These are phyloP conservation scores for Phrynocephalus vlangalii DNA, from an alignment of 2,797 vertebrate genomes.

Conservation along the genomic window DNA sequence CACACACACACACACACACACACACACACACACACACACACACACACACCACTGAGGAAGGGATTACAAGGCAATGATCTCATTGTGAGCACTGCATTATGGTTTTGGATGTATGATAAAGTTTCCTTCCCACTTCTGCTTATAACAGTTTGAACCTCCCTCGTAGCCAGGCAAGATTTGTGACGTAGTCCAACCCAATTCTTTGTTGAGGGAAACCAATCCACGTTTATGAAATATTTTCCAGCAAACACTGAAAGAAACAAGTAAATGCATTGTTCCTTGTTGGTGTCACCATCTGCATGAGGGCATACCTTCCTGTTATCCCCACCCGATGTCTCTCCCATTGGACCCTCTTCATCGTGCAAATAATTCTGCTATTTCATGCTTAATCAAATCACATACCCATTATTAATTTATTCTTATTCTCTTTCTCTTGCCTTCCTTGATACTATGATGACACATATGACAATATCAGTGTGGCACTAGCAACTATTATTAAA, in stretches of 20 bases:
- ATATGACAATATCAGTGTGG: too few species aligned
- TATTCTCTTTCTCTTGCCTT: too few species aligned
- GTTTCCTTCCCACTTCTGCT: constrained; percentile 76
- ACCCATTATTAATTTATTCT: too few species aligned
- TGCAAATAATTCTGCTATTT: too few species aligned
- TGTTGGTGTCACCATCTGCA: too few species aligned
- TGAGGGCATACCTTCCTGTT: too few species aligned
- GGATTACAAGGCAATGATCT: constrained; percentile 80
- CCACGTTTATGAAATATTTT: constrained; percentile 70
- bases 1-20: too few species aligned
- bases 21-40: constrained; percentile 33
- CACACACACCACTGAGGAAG: constrained; percentile 60
- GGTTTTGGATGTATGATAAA: constrained; percentile 71
- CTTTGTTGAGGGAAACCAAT: constrained; percentile 70
- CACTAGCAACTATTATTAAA: too few species aligned
- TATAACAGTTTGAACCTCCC: constrained; percentile 78
- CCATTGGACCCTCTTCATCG: too few species aligned
- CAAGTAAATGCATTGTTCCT: constrained; percentile 6
- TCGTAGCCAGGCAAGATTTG: constrained; percentile 79
- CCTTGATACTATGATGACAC: too few species aligned
- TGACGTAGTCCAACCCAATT: constrained; percentile 75
- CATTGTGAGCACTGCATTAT: constrained; percentile 74
- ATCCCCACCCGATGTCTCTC: too few species aligned
- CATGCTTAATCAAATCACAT: too few species aligned
- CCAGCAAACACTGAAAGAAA: constrained; percentile 63